These are phyloP conservation scores for Taurulus bubalis DNA, from an alignment of 2,113 vertebrate genomes.

Conservation along the genomic window DNA sequence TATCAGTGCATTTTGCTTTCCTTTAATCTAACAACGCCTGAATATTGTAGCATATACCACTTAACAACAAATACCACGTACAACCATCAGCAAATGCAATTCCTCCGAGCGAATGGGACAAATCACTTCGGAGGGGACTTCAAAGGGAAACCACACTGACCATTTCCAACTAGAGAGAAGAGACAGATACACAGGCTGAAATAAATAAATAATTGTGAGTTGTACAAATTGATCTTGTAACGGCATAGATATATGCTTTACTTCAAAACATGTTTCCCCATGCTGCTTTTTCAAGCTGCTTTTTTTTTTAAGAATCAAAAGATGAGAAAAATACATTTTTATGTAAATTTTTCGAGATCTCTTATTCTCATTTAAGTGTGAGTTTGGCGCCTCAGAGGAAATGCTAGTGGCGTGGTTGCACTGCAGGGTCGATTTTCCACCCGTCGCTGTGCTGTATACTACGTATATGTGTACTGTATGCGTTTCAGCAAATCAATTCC, in stretches of 20 bases:
- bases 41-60: constrained; percentile 53
- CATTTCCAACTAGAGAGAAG: constrained; percentile 62
- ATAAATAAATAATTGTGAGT: constrained; percentile 70
- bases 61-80: constrained; percentile 64
- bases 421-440: constrained; percentile 13
- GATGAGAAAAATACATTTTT: constrained; percentile 68
- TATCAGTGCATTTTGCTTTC: constrained; percentile 63
- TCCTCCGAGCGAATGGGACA: constrained; percentile 67
- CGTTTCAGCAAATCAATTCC: constrained; percentile 59
- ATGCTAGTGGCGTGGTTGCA: constrained; percentile 20
- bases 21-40: constrained; percentile 75
- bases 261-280: constrained; percentile 70
- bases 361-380: constrained; percentile 46
- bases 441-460: constrained; percentile 20
- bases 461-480: constrained; percentile 24
- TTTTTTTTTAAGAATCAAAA: constrained; percentile 51
- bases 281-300: constrained; percentile 44
- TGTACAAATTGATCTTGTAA: constrained; percentile 74
- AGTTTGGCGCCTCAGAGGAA: constrained; percentile 35
- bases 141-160: constrained; percentile 74
- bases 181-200: constrained; percentile 49
- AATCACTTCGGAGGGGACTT: constrained; percentile 74
- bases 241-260: constrained; percentile 55
- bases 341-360: constrained; percentile 59
- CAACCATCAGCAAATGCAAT: constrained; percentile 64